A percentile compares a stretch with the other conserved stretches of the same genome.
Evolutionary conservation across 2,113 vertebrate species (phyloP).

Genomic region (Heterotis niloticus): DNA sequence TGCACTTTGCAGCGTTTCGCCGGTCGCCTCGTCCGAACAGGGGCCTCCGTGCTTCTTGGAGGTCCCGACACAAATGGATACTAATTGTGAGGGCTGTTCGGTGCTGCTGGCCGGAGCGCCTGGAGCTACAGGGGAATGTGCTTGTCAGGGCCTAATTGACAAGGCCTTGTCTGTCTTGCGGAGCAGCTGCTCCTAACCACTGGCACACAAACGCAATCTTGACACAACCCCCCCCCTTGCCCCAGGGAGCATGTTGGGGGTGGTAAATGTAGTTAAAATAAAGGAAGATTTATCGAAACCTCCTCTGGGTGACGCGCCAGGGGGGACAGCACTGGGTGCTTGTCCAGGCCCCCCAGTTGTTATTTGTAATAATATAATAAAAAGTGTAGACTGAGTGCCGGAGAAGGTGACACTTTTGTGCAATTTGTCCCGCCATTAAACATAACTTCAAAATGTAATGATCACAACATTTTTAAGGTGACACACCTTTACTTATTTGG

Average conservation of each 20-base stretch:
- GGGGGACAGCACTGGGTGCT: slow-evolving; percentile 76
- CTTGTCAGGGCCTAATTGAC: slow-evolving; percentile 99
- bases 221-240: slow-evolving; percentile 82
- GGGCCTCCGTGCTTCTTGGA: slow-evolving; percentile 82
- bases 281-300: slow-evolving; percentile 96
- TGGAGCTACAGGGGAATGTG: slow-evolving; percentile 81
- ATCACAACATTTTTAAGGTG: neutral
- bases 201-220: slow-evolving; percentile 95
- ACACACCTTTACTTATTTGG: neutral
- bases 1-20: slow-evolving; percentile 57
- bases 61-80: slow-evolving; percentile 90
- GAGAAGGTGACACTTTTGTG: slow-evolving; percentile 77
- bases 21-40: slow-evolving; percentile 65
- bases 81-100: slow-evolving; percentile 96
- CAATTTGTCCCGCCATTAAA: slow-evolving; percentile 28
- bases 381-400: slow-evolving; percentile 65
- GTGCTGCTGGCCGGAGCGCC: slow-evolving; percentile 80
- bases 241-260: slow-evolving; percentile 64
- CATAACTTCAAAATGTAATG: neutral
- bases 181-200: slow-evolving; percentile 96
- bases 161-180: slow-evolving; percentile 99
- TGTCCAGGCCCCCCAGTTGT: slow-evolving; percentile 58
- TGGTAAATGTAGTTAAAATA: slow-evolving; percentile 90
- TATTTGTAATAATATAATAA: slow-evolving; percentile 77
- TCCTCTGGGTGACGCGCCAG: slow-evolving; percentile 85